phyloP scores from a whole-genome alignment of 2,888 invertebrate genomes.

The Acanthosepion pharaonis region DNA sequence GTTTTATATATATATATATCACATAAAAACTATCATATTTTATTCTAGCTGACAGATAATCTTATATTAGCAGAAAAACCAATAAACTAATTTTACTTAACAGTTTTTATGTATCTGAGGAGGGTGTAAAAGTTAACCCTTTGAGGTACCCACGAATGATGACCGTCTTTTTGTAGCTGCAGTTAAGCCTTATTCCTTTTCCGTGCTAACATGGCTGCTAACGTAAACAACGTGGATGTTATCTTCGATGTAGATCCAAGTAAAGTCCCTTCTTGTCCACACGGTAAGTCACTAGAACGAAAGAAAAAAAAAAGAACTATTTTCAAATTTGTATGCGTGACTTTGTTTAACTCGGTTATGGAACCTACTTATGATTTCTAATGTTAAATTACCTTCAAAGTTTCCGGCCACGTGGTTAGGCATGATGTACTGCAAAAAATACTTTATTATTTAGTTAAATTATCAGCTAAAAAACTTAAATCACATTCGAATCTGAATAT shows the following conservation, averaged over 20 bases:
- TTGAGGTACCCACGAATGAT: no score
- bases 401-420: background rate
- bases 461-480: background rate
- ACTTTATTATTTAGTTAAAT: background rate
- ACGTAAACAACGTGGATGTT: conserved; percentile 35
- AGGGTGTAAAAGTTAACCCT: no score
- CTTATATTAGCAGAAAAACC: no score
- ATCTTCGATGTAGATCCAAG: background rate
- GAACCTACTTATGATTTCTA: background rate
- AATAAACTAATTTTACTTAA: no score
- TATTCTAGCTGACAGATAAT: no score
- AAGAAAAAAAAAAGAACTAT: background rate
- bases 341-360: background rate
- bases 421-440: no score
- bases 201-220: background rate
- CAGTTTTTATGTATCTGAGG: no score
- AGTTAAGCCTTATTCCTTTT: background rate
- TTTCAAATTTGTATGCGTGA: background rate
- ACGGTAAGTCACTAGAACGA: background rate
- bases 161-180: background rate
- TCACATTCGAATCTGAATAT: background rate
- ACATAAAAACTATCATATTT: no score
- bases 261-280: background rate
- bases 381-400: background rate
- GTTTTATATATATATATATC: no score